These are phyloP conservation scores for Enteromius unitaeniatus DNA, from an alignment of 2,797 vertebrate species.

Conservation along the genomic window DNA sequence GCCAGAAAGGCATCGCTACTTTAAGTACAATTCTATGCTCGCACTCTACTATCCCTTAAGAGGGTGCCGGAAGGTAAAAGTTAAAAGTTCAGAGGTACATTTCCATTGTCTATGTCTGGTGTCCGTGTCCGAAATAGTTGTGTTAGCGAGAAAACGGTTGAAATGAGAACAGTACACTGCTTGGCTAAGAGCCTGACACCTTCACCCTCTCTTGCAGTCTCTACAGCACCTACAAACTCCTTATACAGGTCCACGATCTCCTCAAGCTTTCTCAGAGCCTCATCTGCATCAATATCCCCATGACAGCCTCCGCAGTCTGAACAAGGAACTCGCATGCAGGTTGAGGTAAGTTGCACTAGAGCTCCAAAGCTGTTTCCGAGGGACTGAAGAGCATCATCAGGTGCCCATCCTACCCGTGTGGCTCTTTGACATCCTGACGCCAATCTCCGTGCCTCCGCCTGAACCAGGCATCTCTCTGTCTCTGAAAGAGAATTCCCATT, in stretches of 20 bases:
- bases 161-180: slow-evolving; percentile 92
- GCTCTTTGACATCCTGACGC: slow-evolving; percentile 91
- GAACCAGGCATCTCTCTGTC: slow-evolving; percentile 84
- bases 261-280: slow-evolving; percentile 83
- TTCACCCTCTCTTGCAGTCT: slow-evolving; percentile 77
- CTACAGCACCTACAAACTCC: slow-evolving; percentile 88
- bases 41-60: slow-evolving; percentile 34
- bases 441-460: slow-evolving; percentile 85
- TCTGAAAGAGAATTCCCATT: slow-evolving; percentile 77
- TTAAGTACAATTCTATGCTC: slow-evolving; percentile 41
- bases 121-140: slow-evolving; percentile 87
- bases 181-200: slow-evolving; percentile 85
- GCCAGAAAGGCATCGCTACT: slow-evolving; percentile 52
- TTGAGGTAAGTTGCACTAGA: slow-evolving; percentile 86
- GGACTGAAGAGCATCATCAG: slow-evolving; percentile 82
- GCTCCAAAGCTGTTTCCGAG: slow-evolving; percentile 88
- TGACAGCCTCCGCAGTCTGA: slow-evolving; percentile 81
- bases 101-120: slow-evolving; percentile 72
- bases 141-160: slow-evolving; percentile 89
- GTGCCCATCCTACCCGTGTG: slow-evolving; percentile 87
- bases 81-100: slow-evolving; percentile 79
- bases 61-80: slow-evolving; percentile 58
- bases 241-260: slow-evolving; percentile 88
- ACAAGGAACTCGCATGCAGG: slow-evolving; percentile 88
- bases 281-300: slow-evolving; percentile 65